phyloP scores from a whole-genome alignment of 2,797 vertebrate genomes.

The Pantherophis vulpinus region DNA sequence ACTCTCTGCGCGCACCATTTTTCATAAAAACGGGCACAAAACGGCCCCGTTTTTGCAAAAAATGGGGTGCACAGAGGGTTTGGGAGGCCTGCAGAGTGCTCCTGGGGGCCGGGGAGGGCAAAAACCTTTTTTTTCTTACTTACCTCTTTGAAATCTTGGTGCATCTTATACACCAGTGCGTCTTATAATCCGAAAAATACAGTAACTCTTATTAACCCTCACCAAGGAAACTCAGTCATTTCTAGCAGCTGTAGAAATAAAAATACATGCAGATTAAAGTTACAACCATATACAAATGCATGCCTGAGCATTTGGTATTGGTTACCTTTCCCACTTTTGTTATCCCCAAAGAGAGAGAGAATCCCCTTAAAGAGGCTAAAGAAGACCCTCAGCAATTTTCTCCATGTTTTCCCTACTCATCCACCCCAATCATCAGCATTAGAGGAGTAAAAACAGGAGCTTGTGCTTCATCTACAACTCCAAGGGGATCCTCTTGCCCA shows the following conservation, averaged over 20 bases:
- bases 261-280: slow-evolving; percentile 17
- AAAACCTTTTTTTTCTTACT: too few relatives aligned
- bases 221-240: slow-evolving; percentile 42
- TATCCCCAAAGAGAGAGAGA: neutral
- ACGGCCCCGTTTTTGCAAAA: too few relatives aligned
- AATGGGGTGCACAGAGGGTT: too few relatives aligned
- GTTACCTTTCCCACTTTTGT: neutral
- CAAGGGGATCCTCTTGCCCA: slow-evolving; percentile 42
- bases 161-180: too few relatives aligned
- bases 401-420: neutral
- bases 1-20: too few relatives aligned
- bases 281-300: slow-evolving; percentile 56
- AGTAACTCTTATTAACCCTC: slow-evolving; percentile 33
- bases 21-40: too few relatives aligned
- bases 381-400: neutral
- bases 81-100: too few relatives aligned
- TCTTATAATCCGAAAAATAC: too few relatives aligned
- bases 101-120: too few relatives aligned
- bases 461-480: slow-evolving; percentile 55
- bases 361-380: neutral
- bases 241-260: slow-evolving; percentile 33
- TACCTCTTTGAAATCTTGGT: too few relatives aligned
- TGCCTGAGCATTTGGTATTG: slow-evolving; percentile 41
- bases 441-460: slow-evolving; percentile 29
- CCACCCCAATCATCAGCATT: neutral